Evolutionary conservation across 2,797 vertebrate species (phyloP).

Genomic region (Intellagama lesueurii): DNA sequence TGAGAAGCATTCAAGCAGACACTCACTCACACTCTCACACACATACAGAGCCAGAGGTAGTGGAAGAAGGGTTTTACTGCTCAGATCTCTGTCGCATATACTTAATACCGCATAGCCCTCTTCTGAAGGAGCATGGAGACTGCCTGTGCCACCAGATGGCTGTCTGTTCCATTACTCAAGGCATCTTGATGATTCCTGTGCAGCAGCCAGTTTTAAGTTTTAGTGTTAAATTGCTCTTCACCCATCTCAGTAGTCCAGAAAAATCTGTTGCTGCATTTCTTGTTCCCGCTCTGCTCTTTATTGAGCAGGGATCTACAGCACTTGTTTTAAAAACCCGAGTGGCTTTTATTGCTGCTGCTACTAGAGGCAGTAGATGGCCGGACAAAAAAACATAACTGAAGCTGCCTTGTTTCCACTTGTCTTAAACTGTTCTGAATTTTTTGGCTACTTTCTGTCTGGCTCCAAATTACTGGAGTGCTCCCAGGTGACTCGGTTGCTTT

Average conservation of each 20-base stretch:
- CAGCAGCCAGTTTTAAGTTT: fast-evolving
- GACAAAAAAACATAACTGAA: not conserved
- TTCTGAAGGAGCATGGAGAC: not conserved
- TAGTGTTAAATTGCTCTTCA: not conserved
- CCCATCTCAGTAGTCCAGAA: fast-evolving
- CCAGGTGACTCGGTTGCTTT: not conserved
- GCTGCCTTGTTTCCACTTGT: not conserved
- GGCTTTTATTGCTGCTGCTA: not conserved
- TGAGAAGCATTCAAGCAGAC: not conserved
- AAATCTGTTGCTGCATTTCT: not conserved
- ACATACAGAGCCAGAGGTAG: not conserved
- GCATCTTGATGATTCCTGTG: not conserved
- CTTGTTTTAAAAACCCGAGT: not conserved
- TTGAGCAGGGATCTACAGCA: not conserved
- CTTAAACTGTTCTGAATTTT: not conserved
- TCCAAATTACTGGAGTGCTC: slow-evolving; percentile 2
- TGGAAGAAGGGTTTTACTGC: too few relatives aligned
- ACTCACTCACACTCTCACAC: not conserved
- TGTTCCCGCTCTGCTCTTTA: slow-evolving; percentile 1
- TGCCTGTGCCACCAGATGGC: not conserved
- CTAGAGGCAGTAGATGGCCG: not conserved
- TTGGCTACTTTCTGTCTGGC: not conserved
- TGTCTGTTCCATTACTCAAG: fast-evolving
- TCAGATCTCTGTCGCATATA: too few relatives aligned
- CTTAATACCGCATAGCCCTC: not conserved